Percentiles rank a stretch among this genome's conserved stretches.
These are phyloP conservation scores for Emydura subglobosa DNA, from an alignment of 2,113 vertebrate species.

Conservation along the genomic window DNA sequence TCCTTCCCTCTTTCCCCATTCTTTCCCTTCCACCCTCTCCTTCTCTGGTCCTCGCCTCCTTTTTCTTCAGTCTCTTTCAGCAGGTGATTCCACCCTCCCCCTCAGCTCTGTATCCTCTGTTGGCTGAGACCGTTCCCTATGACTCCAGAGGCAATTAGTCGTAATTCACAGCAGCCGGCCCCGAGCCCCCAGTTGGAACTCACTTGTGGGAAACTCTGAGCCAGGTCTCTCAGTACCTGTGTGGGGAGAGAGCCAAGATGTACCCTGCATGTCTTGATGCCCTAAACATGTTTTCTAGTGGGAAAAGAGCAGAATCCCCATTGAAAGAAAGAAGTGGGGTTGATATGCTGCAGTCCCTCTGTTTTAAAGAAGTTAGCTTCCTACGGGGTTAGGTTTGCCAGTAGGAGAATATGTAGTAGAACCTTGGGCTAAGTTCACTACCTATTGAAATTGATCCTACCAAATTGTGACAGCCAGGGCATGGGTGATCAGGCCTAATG, in stretches of 20 bases:
- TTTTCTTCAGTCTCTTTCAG: not conserved
- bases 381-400: not conserved
- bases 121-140: not conserved
- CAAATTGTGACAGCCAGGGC: not conserved
- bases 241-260: not conserved
- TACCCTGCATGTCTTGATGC: not conserved
- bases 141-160: not conserved
- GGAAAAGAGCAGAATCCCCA: not conserved
- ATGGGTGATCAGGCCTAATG: too few relatives aligned
- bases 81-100: not conserved
- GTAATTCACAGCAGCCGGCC: not conserved
- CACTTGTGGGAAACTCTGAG: accelerated
- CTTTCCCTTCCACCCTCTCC: not conserved
- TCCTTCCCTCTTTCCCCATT: not conserved
- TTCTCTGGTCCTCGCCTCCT: not conserved
- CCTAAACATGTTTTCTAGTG: not conserved
- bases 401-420: not conserved
- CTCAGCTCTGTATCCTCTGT: not conserved
- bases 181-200: not conserved
- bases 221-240: accelerated
- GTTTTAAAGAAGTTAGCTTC: not conserved
- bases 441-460: not conserved
- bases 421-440: not conserved
- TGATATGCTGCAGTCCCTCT: accelerated
- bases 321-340: not conserved